Evolutionary conservation across 1,140 invertebrate species (phyloP), one percentile per base, ranked within the genome.

Genomic region (Trachymyrmex cornetzi): DNA sequence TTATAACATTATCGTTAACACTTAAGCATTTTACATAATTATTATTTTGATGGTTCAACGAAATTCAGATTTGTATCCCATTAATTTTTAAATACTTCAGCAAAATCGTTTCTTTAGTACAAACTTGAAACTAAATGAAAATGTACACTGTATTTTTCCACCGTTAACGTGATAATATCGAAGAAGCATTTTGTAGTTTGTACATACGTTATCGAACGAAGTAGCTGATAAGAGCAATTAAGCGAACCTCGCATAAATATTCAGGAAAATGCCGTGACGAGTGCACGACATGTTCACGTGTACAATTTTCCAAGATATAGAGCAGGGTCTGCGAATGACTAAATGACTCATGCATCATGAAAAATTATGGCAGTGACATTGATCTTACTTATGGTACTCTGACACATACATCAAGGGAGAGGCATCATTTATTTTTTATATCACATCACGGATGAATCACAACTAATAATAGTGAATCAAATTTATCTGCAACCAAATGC

Each of bases 291-390:
- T 69, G 57, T 38, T 6, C 27, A 24, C 27, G 9, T n/a, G 2
- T 64, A 14, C 38, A 74, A 75, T 72, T 74, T 77, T n/a, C 24
- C 69, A 75, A 75, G 80, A 74, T 61, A 12, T 55, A 30, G 50
- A 30, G 34, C 55, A 16, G 50, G 24, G 16, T 3, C 27, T n/a
- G 6, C n/a, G 64, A 66, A 44, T 38, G n/a, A 38, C n/a, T 55
- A 63, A 82, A 30, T 89, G 91, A 90, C 87, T 89, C 86, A 86
- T 67, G 86, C 85, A 90, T 75, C 80, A 64, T 64, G 48, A 48
- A 34, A 80, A 88, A 91, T 88, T 82, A 84, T 67, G 86, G 34
- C 44, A 75, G 71, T 75, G 81, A 77, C 63, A 88, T 72, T 71
- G 80, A 24, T 59, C 50, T 61, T 67, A 86, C 57, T 84, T 75